Conservation (phyloP, 2,888 invertebrate species). For the Neelides folsomi region DNA sequence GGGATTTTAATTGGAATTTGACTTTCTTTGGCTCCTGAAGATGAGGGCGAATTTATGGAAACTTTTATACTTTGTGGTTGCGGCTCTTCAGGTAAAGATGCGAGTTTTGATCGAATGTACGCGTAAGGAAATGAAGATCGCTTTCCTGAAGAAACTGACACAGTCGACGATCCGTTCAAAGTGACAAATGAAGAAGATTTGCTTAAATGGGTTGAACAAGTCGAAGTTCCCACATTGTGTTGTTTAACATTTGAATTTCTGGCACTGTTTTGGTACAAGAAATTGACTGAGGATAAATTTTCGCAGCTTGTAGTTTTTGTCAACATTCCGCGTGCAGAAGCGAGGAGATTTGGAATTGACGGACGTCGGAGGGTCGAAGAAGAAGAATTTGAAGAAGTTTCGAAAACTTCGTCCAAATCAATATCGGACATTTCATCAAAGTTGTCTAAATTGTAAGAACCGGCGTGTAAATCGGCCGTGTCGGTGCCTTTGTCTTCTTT, state of each 20-base stretch:
- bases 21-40: neutral
- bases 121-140: conserved; percentile 33
- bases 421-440: conserved; percentile 27
- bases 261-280: too few relatives aligned
- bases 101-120: conserved; percentile 33
- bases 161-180: neutral
- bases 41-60: neutral
- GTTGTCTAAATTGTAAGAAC: conserved; percentile 11
- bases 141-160: conserved; percentile 7
- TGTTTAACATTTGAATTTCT: too few relatives aligned
- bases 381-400: neutral
- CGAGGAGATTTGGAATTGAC: conserved; percentile 6
- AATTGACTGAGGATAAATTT: conserved; percentile 12
- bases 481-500: neutral
- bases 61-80: conserved; percentile 4
- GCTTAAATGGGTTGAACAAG: conserved; percentile 6
- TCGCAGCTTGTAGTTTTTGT: conserved; percentile 28
- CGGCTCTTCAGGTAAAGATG: conserved; percentile 34
- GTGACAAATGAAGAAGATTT: conserved; percentile 1
- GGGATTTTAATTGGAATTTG: too few relatives aligned
- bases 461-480: neutral
- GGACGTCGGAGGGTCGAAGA: neutral
- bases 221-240: neutral
- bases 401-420: conserved; percentile 6
- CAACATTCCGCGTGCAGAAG: conserved; percentile 1